A percentile compares a stretch with the other conserved stretches of the same genome.
Conservation (phyloP, 2,797 vertebrate genomes). For the Amblyraja radiata region DNA sequence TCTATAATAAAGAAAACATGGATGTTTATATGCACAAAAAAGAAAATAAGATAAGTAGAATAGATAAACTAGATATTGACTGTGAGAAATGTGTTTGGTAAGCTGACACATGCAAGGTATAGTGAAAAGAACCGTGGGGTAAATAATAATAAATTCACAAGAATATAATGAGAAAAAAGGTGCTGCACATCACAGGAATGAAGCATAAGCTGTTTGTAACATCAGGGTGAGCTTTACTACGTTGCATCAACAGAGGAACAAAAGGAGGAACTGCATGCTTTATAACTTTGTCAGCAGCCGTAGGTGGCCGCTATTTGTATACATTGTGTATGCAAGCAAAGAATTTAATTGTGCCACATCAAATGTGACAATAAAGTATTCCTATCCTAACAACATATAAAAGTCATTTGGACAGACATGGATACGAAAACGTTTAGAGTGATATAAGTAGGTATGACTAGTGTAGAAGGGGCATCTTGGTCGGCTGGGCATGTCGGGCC, state of each 20-base stretch:
- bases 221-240: background rate
- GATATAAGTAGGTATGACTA: no score
- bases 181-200: background rate
- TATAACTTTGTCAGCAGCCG: no score
- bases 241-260: background rate
- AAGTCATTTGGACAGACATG: no score
- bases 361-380: no score
- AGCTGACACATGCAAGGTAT: background rate
- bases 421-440: no score
- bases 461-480: no score
- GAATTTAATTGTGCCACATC: no score
- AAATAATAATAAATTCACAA: background rate
- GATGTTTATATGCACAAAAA: background rate
- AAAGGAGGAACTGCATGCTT: no score
- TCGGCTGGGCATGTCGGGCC: no score
- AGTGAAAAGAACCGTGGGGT: background rate
- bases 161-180: background rate
- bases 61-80: background rate
- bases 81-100: background rate
- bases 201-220: conserved; percentile 10
- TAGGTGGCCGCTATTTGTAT: no score
- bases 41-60: background rate
- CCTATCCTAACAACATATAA: no score
- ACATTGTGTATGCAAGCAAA: no score
- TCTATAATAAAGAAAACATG: background rate